These are phyloP conservation scores for Tenrec ecaudatus DNA, from an alignment of 2,113 vertebrate genomes.

Conservation along the genomic window DNA sequence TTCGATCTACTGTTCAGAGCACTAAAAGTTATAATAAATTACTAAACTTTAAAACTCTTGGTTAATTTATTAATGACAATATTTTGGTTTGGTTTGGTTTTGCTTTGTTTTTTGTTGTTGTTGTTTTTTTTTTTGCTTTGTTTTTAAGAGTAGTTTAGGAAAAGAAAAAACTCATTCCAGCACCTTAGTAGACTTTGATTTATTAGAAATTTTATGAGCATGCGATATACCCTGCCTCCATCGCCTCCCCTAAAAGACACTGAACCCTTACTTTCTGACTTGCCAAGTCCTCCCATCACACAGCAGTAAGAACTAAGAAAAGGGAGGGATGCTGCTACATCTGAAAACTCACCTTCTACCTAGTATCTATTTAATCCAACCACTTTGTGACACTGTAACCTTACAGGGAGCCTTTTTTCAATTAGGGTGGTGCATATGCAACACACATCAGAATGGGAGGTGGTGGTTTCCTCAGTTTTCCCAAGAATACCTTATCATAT, in stretches of 20 bases:
- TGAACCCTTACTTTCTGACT: neutral
- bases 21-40: slow-evolving; percentile 1
- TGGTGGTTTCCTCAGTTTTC: slow-evolving; percentile 5
- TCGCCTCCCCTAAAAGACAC: neutral
- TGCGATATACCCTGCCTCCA: neutral
- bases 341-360: slow-evolving; percentile 17
- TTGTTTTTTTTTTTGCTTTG: too few species aligned
- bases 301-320: neutral
- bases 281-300: neutral
- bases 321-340: neutral
- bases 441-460: slow-evolving; percentile 29
- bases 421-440: neutral
- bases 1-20: neutral
- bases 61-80: neutral
- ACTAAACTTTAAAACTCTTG: neutral
- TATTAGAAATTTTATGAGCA: neutral
- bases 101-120: too few species aligned
- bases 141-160: neutral
- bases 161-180: neutral
- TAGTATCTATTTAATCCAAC: neutral
- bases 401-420: slow-evolving; percentile 35
- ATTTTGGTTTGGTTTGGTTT: neutral
- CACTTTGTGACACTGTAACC: neutral
- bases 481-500: neutral
- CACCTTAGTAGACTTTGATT: slow-evolving; percentile 7